Evolutionary conservation across 1,140 invertebrate species (phyloP).

Genomic region (Pseudobourletiella spinata): DNA sequence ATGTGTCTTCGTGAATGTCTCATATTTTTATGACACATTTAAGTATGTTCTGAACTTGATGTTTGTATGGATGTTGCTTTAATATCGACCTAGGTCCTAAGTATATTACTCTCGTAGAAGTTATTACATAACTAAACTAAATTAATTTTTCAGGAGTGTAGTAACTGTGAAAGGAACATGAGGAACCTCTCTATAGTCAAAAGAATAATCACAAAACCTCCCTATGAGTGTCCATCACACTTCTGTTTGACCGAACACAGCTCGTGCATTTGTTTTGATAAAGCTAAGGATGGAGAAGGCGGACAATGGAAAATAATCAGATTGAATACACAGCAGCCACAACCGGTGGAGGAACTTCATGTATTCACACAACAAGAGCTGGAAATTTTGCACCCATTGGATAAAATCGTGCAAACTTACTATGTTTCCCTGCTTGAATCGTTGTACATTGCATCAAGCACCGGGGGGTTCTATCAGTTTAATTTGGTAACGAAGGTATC

Average conservation of each 20-base stretch:
- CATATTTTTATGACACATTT: no score
- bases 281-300: neutral
- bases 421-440: neutral
- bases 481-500: neutral
- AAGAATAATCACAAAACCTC: neutral
- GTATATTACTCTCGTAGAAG: no score
- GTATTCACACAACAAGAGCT: neutral
- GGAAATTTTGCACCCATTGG: neutral
- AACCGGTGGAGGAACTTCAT: neutral
- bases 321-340: neutral
- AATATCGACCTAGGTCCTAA: no score
- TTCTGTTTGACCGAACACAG: neutral
- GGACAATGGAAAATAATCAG: neutral
- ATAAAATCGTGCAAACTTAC: neutral
- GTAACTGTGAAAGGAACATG: no score
- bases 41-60: no score
- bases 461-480: constrained; percentile 1
- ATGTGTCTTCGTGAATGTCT: no score
- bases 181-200: neutral
- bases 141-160: no score
- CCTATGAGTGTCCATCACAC: neutral
- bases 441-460: neutral
- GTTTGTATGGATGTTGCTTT: no score
- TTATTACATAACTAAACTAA: no score
- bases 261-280: neutral